A percentile compares a stretch with the other conserved stretches of the same genome.
These are phyloP conservation scores for Chloroceryle aenea DNA, from an alignment of 2,113 vertebrate genomes.

Conservation along the genomic window DNA sequence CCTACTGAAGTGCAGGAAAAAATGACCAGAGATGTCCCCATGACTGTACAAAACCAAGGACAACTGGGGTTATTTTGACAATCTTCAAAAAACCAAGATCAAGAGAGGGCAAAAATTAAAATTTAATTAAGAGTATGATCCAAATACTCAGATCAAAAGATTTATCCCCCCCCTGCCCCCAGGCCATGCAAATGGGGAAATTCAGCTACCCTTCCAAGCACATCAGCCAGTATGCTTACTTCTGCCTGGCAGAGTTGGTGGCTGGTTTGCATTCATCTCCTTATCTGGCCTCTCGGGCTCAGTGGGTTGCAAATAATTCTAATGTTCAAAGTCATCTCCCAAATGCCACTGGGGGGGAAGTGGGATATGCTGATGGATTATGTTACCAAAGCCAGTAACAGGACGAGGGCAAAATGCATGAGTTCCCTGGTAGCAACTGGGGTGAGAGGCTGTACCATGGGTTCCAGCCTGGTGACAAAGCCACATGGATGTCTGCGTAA, in stretches of 20 bases:
- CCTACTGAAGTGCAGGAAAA: not conserved
- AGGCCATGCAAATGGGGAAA: not conserved
- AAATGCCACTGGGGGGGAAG: not conserved
- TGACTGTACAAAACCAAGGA: not conserved
- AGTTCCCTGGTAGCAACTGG: not conserved
- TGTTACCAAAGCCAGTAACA: not conserved
- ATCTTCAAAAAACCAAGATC: not conserved
- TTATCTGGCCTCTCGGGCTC: not conserved
- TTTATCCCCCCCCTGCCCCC: not conserved
- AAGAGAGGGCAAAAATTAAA: not conserved
- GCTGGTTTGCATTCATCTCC: not conserved
- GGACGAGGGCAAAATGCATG: not conserved
- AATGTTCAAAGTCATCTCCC: not conserved
- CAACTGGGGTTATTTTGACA: not conserved
- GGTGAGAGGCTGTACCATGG: not conserved
- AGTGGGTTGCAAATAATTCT: not conserved
- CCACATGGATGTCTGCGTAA: not conserved
- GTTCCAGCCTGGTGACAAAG: not conserved
- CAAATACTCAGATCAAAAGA: not conserved
- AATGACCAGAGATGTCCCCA: not conserved
- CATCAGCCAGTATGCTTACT: not conserved
- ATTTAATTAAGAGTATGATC: not conserved
- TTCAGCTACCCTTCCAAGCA: not conserved
- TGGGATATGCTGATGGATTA: not conserved
- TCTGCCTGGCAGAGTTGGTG: not conserved